Percentiles rank a stretch among this genome's conserved stretches.
phyloP scores from a whole-genome alignment of 2,888 invertebrate genomes.

The Homarus gammarus region DNA sequence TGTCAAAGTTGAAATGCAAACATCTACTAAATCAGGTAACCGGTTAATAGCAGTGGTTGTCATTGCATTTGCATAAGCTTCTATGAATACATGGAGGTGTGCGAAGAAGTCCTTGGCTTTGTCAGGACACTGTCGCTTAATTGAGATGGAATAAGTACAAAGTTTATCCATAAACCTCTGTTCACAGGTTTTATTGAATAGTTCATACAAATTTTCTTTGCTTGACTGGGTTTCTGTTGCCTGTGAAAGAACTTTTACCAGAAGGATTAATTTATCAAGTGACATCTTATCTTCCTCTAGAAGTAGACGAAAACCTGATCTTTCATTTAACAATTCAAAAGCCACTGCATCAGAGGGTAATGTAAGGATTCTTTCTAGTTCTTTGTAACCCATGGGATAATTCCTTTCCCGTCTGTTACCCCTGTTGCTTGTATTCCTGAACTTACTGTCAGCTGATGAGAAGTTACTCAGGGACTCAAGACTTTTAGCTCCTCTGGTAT shows the following conservation, averaged over 20 bases:
- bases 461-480: not conserved
- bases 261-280: slow-evolving; percentile 28
- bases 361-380: slow-evolving; percentile 10
- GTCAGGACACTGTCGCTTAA: slow-evolving; percentile 5
- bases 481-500: slow-evolving; percentile 19
- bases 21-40: slow-evolving; percentile 29
- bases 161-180: slow-evolving; percentile 36
- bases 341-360: slow-evolving; percentile 48
- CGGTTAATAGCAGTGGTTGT: slow-evolving; percentile 30
- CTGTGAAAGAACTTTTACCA: slow-evolving; percentile 40
- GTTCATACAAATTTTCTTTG: slow-evolving; percentile 43
- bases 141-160: slow-evolving; percentile 5
- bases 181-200: slow-evolving; percentile 48
- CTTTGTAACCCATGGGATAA: slow-evolving; percentile 19
- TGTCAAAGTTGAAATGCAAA: not conserved
- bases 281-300: slow-evolving; percentile 32
- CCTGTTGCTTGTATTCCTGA: not conserved
- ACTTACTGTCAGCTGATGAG: not conserved
- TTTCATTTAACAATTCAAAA: slow-evolving; percentile 13
- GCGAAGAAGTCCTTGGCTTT: slow-evolving; percentile 22
- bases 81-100: slow-evolving; percentile 23
- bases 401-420: slow-evolving; percentile 14
- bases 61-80: slow-evolving; percentile 24
- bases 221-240: slow-evolving; percentile 30
- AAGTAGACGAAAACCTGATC: slow-evolving; percentile 48